phyloP scores from a whole-genome alignment of 2,113 vertebrate genomes.

The Cathartes aura region DNA sequence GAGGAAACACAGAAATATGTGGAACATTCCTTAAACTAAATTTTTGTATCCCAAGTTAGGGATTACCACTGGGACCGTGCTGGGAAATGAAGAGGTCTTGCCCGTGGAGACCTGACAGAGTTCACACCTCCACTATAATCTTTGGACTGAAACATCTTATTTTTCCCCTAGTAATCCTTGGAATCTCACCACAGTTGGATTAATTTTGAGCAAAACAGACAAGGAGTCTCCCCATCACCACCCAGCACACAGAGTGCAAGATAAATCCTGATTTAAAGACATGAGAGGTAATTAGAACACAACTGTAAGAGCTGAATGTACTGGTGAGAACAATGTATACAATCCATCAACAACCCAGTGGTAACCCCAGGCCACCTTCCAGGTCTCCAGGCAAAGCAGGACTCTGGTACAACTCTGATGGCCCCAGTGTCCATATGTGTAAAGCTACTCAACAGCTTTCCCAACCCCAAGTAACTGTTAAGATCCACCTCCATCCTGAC shows the following conservation, averaged over 20 bases:
- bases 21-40: background rate
- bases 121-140: background rate
- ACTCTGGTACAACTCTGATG: background rate
- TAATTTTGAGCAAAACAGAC: background rate
- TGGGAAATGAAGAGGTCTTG: background rate
- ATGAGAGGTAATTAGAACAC: background rate
- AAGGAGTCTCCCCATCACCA: background rate
- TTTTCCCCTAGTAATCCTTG: background rate
- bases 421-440: too few relatives aligned
- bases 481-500: background rate
- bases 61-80: background rate
- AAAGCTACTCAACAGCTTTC: background rate
- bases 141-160: background rate
- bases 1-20: background rate
- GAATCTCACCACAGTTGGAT: background rate
- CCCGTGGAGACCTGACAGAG: background rate
- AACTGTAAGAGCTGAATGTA: background rate
- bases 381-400: background rate
- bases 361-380: background rate
- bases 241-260: background rate
- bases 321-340: fast-evolving
- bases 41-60: background rate
- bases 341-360: background rate
- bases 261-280: background rate
- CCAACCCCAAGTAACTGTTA: background rate